Percentiles rank a stretch among this genome's conserved stretches.
phyloP scores from a whole-genome alignment of 1,140 invertebrate species.

The Drosophila gunungcola region DNA sequence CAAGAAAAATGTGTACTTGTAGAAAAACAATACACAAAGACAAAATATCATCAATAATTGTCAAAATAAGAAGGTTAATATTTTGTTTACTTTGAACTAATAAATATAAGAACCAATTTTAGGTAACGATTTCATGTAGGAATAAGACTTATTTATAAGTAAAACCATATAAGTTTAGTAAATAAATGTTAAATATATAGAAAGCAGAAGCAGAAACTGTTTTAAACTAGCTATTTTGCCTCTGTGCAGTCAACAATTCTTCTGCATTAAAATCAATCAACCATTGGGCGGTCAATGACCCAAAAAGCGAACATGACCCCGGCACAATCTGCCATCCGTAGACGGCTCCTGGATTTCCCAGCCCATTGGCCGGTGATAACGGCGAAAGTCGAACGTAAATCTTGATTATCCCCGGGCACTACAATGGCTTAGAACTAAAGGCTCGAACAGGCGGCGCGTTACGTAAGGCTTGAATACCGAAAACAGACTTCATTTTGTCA shows the following conservation, averaged over 20 bases:
- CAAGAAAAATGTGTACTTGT: background rate
- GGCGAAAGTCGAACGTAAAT: conserved; percentile 38
- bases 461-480: conserved; percentile 60
- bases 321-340: conserved; percentile 1
- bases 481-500: conserved; percentile 50
- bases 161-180: too few species aligned
- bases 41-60: background rate
- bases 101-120: too few species aligned
- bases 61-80: background rate
- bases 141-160: too few species aligned
- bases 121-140: too few species aligned
- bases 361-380: conserved; percentile 21
- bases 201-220: too few species aligned
- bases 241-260: background rate
- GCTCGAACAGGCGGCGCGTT: conserved; percentile 40
- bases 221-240: background rate
- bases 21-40: background rate
- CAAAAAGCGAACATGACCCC: conserved; percentile 26
- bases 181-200: too few species aligned
- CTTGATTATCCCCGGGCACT: conserved; percentile 46
- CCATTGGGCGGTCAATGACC: conserved; percentile 45
- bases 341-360: conserved; percentile 13
- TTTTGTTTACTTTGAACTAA: background rate
- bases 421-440: conserved; percentile 34
- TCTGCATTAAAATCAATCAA: conserved; percentile 35